phyloP scores from a whole-genome alignment of 2,888 invertebrate species.

The Troglohyphantes excavatus region DNA sequence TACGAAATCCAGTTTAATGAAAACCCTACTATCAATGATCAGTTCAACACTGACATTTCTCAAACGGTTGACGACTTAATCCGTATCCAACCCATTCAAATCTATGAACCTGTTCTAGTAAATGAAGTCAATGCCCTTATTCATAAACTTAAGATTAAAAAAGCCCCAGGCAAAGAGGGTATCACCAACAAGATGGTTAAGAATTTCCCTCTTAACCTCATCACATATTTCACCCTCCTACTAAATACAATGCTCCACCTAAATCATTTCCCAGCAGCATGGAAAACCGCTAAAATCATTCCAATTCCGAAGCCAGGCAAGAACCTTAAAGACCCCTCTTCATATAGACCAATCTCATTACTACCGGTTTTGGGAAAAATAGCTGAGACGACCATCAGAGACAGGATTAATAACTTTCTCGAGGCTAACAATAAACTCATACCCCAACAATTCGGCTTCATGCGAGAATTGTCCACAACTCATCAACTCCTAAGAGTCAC shows the following conservation, averaged over 20 bases:
- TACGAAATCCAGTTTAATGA: background rate
- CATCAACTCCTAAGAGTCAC: background rate
- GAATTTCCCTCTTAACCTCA: background rate
- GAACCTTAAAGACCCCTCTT: background rate
- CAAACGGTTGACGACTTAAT: background rate
- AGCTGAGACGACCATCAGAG: background rate
- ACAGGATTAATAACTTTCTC: background rate
- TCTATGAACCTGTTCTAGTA: background rate
- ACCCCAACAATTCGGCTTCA: background rate
- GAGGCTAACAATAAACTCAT: background rate
- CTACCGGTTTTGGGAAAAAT: too few species aligned
- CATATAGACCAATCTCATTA: constrained; percentile 15
- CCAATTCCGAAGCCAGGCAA: background rate
- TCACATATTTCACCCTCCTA: background rate
- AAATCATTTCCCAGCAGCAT: background rate
- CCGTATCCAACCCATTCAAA: background rate
- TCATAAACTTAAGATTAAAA: background rate
- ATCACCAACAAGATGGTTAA: constrained; percentile 31
- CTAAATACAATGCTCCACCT: background rate
- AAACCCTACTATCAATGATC: background rate
- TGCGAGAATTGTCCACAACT: background rate
- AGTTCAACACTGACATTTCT: background rate
- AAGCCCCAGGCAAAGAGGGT: background rate
- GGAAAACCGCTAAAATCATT: constrained; percentile 17
- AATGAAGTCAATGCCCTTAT: background rate